Conservation (phyloP, 2,113 vertebrate genomes). For the Dromas ardeola region DNA sequence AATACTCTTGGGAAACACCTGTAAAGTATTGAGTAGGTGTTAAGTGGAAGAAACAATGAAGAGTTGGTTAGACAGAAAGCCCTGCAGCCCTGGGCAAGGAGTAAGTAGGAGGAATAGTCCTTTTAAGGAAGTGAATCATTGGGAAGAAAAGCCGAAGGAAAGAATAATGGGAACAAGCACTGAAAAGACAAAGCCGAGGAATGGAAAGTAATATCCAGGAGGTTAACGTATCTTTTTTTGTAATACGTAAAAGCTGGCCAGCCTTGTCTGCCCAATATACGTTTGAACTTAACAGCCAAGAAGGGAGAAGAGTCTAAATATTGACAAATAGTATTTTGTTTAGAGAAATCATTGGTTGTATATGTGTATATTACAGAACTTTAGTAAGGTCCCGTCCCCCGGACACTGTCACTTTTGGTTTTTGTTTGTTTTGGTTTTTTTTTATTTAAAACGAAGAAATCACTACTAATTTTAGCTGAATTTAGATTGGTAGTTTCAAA, state of each 20-base stretch:
- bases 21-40: constrained; percentile 25
- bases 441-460: not conserved
- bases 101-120: not conserved
- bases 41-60: constrained; percentile 37
- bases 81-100: not conserved
- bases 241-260: not conserved
- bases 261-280: not conserved
- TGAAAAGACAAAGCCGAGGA: not conserved
- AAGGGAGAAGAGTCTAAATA: not conserved
- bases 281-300: not conserved
- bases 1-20: constrained; percentile 42
- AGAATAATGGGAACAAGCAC: not conserved
- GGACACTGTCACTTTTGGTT: not conserved
- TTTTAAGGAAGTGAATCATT: constrained; percentile 23
- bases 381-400: not conserved
- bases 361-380: not conserved
- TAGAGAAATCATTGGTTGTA: not conserved
- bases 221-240: not conserved
- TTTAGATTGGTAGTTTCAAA: not conserved
- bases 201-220: not conserved
- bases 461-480: not conserved
- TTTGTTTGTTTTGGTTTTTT: no score
- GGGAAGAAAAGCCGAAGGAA: not conserved
- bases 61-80: not conserved
- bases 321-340: not conserved